These are phyloP conservation scores for Epinephelus cyanopodus DNA, from an alignment of 2,113 vertebrate genomes.

Conservation along the genomic window DNA sequence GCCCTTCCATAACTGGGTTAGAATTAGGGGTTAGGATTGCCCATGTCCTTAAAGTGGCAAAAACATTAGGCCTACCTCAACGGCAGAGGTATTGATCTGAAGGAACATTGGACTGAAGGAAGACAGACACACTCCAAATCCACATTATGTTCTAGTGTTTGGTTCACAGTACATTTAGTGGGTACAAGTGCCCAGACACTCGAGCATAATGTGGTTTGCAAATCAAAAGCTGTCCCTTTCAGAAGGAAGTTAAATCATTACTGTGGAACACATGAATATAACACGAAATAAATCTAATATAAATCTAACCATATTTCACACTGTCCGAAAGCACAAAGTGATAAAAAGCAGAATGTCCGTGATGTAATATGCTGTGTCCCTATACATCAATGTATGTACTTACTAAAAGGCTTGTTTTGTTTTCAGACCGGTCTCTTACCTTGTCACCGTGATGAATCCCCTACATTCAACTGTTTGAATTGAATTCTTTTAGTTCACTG, in stretches of 20 bases:
- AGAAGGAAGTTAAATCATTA: not conserved
- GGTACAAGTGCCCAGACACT: too few relatives aligned
- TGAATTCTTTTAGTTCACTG: slow-evolving; percentile 15
- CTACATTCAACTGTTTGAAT: slow-evolving; percentile 9
- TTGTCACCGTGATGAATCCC: slow-evolving; percentile 20
- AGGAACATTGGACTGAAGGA: too few relatives aligned
- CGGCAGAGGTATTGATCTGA: too few relatives aligned
- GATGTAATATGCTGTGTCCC: not conserved
- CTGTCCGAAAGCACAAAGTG: not conserved
- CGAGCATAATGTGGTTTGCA: not conserved
- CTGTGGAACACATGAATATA: not conserved
- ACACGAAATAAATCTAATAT: not conserved
- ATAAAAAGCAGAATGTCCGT: not conserved
- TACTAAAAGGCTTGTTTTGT: slow-evolving; percentile 12
- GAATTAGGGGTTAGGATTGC: too few relatives aligned
- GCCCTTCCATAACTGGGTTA: too few relatives aligned
- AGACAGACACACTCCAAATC: too few relatives aligned
- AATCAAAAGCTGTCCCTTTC: not conserved
- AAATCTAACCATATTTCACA: not conserved
- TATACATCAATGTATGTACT: not conserved
- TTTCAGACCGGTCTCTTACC: not conserved
- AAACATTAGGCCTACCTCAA: too few relatives aligned
- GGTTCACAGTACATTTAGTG: too few relatives aligned
- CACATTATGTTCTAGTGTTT: too few relatives aligned
- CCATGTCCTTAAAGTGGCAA: too few relatives aligned